Conservation (phyloP, 2,888 invertebrate species). For the Latheticus oryzae region DNA sequence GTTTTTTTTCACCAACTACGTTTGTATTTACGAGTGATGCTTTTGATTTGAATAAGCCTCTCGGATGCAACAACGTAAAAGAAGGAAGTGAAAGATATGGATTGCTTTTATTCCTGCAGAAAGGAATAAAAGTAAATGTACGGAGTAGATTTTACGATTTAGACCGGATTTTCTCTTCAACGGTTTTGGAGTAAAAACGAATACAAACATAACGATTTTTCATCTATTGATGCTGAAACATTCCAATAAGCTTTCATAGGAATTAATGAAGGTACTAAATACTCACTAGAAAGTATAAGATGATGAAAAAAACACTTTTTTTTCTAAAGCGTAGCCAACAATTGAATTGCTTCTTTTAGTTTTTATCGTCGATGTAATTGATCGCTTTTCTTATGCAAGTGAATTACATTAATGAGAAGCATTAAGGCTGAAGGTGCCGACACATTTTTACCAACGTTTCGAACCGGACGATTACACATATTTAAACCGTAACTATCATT, state of each 20-base stretch:
- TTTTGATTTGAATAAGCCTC: slow-evolving; percentile 39
- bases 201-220: slow-evolving; percentile 52
- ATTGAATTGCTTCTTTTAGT: too few species aligned
- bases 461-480: slow-evolving; percentile 40
- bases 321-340: too few species aligned
- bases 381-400: slow-evolving; percentile 33
- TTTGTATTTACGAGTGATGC: slow-evolving; percentile 18
- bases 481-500: slow-evolving; percentile 39
- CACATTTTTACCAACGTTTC: slow-evolving; percentile 38
- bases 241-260: slow-evolving; percentile 48
- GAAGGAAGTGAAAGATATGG: slow-evolving; percentile 44
- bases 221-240: slow-evolving; percentile 49
- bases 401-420: slow-evolving; percentile 43
- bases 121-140: slow-evolving; percentile 41
- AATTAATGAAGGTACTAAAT: slow-evolving; percentile 44
- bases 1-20: too few species aligned
- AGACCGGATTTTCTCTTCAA: slow-evolving; percentile 45
- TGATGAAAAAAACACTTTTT: too few species aligned
- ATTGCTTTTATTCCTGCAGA: slow-evolving; percentile 44
- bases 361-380: slow-evolving; percentile 29
- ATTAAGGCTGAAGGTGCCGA: slow-evolving; percentile 42
- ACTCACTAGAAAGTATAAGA: too few species aligned
- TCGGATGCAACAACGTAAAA: slow-evolving; percentile 38
- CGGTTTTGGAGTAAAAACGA: slow-evolving; percentile 43
- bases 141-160: slow-evolving; percentile 43